A percentile compares a stretch with the other conserved stretches of the same genome.
Evolutionary conservation across 2,888 invertebrate genomes (phyloP).

Genomic region (Tetrapedia diversipes): DNA sequence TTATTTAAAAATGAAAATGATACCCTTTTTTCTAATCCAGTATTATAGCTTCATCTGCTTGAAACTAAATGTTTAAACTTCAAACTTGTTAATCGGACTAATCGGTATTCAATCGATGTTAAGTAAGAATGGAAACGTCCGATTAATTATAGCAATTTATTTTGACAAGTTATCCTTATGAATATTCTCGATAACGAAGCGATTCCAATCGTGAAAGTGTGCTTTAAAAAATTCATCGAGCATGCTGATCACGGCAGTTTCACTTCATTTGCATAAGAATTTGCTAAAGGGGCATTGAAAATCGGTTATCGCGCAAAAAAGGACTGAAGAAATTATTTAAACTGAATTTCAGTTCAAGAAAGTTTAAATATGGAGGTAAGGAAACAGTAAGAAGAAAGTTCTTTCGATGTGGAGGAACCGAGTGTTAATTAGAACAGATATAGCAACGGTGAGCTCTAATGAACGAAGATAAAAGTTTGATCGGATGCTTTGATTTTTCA

Average conservation of each 20-base stretch:
- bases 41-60: too few species aligned
- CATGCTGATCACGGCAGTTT: slow-evolving; percentile 9
- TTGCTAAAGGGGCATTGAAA: slow-evolving; percentile 4
- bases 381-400: slow-evolving; percentile 32
- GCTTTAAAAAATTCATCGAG: slow-evolving; percentile 13
- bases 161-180: neutral
- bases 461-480: slow-evolving; percentile 28
- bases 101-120: too few species aligned
- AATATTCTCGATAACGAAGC: neutral
- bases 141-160: neutral
- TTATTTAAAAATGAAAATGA: too few species aligned
- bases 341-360: slow-evolving; percentile 23
- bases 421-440: slow-evolving; percentile 45
- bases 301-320: slow-evolving; percentile 9
- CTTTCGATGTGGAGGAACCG: slow-evolving; percentile 18
- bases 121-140: too few species aligned
- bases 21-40: too few species aligned
- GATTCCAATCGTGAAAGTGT: neutral
- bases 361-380: slow-evolving; percentile 45
- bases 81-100: too few species aligned
- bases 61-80: too few species aligned
- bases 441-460: slow-evolving; percentile 33
- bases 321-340: slow-evolving; percentile 40
- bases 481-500: slow-evolving; percentile 19
- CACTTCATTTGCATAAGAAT: slow-evolving; percentile 30